Conservation (phyloP, 2,888 invertebrate genomes). For the Lasius platythorax region DNA sequence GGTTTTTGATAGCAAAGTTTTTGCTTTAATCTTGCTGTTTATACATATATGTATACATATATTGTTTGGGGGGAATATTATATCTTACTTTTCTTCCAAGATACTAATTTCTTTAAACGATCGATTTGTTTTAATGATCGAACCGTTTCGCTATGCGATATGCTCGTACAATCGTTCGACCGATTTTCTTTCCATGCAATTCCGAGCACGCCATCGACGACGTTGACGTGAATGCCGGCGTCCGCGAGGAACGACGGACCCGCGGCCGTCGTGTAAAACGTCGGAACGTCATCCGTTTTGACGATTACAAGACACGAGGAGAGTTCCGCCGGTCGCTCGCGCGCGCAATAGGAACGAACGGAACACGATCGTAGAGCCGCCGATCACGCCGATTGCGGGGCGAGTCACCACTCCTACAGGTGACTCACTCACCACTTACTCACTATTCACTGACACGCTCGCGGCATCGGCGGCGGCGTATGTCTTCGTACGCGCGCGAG, state of each 20-base stretch:
- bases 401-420: constrained; percentile 74
- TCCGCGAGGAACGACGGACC: constrained; percentile 60
- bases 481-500: constrained; percentile 22
- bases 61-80: not conserved
- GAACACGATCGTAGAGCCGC: constrained; percentile 71
- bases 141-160: constrained; percentile 24
- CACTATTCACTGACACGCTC: constrained; percentile 62
- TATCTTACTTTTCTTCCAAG: not conserved
- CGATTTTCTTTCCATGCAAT: constrained; percentile 51
- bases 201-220: constrained; percentile 40
- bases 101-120: not conserved
- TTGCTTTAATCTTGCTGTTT: not conserved
- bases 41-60: too few relatives aligned
- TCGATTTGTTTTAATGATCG: not conserved
- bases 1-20: not conserved
- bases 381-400: constrained; percentile 73
- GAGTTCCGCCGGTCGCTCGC: constrained; percentile 53
- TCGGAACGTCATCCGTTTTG: constrained; percentile 76
- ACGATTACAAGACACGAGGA: constrained; percentile 72
- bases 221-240: constrained; percentile 53
- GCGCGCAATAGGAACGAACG: constrained; percentile 65
- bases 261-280: constrained; percentile 77
- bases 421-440: constrained; percentile 77
- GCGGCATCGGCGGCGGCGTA: constrained; percentile 18
- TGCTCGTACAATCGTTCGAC: constrained; percentile 56